Conservation (phyloP, 1,140 invertebrate genomes). For the Drosophila repletoides region DNA sequence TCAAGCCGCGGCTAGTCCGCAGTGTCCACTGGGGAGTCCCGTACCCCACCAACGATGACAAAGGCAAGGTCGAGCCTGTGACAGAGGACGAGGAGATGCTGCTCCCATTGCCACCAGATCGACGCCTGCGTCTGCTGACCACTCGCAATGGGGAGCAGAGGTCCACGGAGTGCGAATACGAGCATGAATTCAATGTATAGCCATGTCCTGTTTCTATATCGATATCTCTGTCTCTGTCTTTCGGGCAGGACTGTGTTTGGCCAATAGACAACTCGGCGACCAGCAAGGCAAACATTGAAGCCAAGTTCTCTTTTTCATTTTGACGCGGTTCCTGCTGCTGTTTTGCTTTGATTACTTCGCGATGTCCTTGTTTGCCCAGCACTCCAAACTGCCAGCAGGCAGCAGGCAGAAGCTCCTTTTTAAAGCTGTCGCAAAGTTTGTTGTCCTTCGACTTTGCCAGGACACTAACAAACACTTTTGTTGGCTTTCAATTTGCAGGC, state of each 20-base stretch:
- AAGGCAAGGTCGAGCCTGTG: no score
- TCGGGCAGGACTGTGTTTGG: conserved; percentile 7
- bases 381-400: conserved; percentile 16
- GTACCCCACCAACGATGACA: no score
- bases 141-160: background rate
- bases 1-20: background rate
- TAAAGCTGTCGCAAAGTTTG: background rate
- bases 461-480: conserved; percentile 1
- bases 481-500: conserved; percentile 10
- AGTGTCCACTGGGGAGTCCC: conserved; percentile 47
- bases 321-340: background rate
- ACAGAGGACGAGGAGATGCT: no score
- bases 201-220: no score
- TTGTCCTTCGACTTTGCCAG: background rate
- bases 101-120: conserved; percentile 27
- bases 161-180: background rate
- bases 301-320: background rate
- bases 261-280: conserved; percentile 26
- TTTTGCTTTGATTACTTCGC: conserved; percentile 47
- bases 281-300: conserved; percentile 33
- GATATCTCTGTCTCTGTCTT: background rate
- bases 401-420: background rate
- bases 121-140: conserved; percentile 8
- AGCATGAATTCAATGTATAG: conserved; percentile 51
- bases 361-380: conserved; percentile 49